These are phyloP conservation scores for Ichneumon xanthorius DNA, from an alignment of 2,888 invertebrate genomes.

Conservation along the genomic window DNA sequence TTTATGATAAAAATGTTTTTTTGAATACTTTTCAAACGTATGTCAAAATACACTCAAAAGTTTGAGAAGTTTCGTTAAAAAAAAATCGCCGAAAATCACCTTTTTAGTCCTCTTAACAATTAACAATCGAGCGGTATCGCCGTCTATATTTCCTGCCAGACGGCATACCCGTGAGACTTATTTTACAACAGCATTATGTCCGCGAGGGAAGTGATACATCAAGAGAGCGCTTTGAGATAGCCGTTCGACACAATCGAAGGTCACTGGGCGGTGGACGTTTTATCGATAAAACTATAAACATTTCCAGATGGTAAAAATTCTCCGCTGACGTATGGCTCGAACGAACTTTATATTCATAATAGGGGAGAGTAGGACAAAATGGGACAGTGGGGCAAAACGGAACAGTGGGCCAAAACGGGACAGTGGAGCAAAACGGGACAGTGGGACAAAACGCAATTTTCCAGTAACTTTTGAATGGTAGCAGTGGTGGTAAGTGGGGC, in stretches of 20 bases:
- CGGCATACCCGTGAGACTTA: not conserved
- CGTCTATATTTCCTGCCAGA: not conserved
- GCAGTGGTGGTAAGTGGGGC: not conserved
- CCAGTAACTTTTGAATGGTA: no score
- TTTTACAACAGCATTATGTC: not conserved
- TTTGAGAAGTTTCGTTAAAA: no score
- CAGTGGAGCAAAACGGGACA: no score
- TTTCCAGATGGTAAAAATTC: conserved; percentile 32
- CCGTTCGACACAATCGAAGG: conserved; percentile 3
- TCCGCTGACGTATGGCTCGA: not conserved
- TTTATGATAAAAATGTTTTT: no score
- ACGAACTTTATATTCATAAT: not conserved
- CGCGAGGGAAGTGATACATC: conserved; percentile 2
- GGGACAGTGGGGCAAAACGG: no score
- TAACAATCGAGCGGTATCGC: no score
- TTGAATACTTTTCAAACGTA: no score
- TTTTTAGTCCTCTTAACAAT: no score
- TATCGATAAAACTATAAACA: conserved; percentile 47
- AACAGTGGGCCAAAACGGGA: no score
- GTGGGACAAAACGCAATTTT: no score
- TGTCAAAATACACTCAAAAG: no score
- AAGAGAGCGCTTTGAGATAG: conserved; percentile 10
- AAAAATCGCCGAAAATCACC: no score
- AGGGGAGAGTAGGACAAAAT: not conserved
- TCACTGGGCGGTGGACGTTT: conserved; percentile 16